Conservation (phyloP, 2,888 invertebrate species). For the Eulithis prunata region DNA sequence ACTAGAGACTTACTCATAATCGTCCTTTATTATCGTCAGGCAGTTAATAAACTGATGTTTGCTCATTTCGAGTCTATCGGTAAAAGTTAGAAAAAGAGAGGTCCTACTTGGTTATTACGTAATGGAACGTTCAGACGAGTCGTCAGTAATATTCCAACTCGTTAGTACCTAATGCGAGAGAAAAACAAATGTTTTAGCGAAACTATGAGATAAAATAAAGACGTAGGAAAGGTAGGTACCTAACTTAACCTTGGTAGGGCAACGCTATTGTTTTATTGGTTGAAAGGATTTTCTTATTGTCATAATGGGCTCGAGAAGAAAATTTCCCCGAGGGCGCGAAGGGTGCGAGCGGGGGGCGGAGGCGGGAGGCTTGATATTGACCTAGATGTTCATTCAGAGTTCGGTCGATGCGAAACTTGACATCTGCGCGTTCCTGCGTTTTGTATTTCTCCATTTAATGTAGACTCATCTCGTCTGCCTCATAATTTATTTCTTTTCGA, state of each 20-base stretch:
- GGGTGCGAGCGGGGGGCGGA: slow-evolving; percentile 57
- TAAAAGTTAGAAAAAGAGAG: slow-evolving; percentile 14
- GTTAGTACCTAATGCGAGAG: slow-evolving; percentile 22
- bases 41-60: not conserved
- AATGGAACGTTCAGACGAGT: slow-evolving; percentile 29
- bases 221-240: slow-evolving; percentile 20
- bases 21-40: slow-evolving; percentile 14
- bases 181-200: slow-evolving; percentile 28
- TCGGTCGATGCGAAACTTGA: slow-evolving; percentile 84
- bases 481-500: slow-evolving; percentile 57
- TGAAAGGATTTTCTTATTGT: slow-evolving; percentile 64
- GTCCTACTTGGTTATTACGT: slow-evolving; percentile 32
- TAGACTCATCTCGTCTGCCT: slow-evolving; percentile 59
- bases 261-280: slow-evolving; percentile 43
- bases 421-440: slow-evolving; percentile 83
- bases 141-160: slow-evolving; percentile 13
- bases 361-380: slow-evolving; percentile 80
- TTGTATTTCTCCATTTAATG: slow-evolving; percentile 74
- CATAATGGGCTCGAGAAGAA: slow-evolving; percentile 65
- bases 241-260: slow-evolving; percentile 14
- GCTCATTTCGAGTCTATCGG: not conserved
- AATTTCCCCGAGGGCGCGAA: slow-evolving; percentile 63
- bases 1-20: slow-evolving; percentile 1
- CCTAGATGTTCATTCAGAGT: slow-evolving; percentile 84
- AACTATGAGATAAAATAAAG: slow-evolving; percentile 27